Conservation (phyloP, 2,797 vertebrate species). For the Syngnathus acus region DNA sequence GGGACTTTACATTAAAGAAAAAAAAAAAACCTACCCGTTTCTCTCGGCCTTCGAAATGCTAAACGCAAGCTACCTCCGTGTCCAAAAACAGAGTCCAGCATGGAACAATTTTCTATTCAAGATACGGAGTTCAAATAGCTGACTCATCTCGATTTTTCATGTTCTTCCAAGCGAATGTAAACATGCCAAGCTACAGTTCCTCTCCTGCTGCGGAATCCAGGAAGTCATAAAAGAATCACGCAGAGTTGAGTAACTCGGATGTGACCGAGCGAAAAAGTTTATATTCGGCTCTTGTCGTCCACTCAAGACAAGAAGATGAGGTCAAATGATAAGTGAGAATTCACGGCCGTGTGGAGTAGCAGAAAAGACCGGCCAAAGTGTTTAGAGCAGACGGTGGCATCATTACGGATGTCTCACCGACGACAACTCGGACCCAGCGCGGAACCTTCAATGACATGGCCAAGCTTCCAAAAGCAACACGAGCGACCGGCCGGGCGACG, state of each 20-base stretch:
- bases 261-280: not conserved
- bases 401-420: constrained; percentile 8
- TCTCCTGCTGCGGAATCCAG: not conserved
- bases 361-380: no score
- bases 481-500: constrained; percentile 24
- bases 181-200: not conserved
- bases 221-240: not conserved
- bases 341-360: not conserved
- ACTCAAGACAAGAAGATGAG: not conserved
- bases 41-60: not conserved
- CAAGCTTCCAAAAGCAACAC: constrained; percentile 32
- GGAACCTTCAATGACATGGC: constrained; percentile 16
- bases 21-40: no score
- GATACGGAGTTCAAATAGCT: not conserved
- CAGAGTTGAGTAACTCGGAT: not conserved
- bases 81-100: not conserved
- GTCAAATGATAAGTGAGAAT: not conserved
- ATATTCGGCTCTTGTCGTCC: not conserved
- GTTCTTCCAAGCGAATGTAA: not conserved
- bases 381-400: constrained; percentile 8
- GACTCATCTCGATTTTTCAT: not conserved
- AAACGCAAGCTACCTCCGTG: not conserved
- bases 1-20: not conserved
- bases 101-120: not conserved
- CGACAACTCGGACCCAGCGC: constrained; percentile 18